These are phyloP conservation scores for Caenorhabditis sinica DNA, from an alignment of 2,888 invertebrate species.

Conservation along the genomic window DNA sequence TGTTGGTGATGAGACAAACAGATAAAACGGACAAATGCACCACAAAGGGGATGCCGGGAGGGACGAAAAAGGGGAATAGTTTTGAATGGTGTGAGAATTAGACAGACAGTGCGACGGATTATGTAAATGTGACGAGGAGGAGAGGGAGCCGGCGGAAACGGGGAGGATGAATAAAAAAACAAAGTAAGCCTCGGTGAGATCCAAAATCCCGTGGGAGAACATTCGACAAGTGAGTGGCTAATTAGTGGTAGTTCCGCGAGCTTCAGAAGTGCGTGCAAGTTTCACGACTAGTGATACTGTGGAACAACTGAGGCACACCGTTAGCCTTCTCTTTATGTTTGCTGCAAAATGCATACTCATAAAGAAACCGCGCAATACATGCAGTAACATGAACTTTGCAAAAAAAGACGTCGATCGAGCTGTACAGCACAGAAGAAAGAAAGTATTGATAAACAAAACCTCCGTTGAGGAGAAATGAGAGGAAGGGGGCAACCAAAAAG, in stretches of 20 bases:
- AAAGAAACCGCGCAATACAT: conserved; percentile 34
- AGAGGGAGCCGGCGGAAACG: conserved; percentile 14
- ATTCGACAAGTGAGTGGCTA: conserved; percentile 10
- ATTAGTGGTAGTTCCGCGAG: conserved; percentile 10
- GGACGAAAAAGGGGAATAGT: conserved; percentile 25
- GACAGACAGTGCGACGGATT: conserved; percentile 43
- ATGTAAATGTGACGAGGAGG: conserved; percentile 57
- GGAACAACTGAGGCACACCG: no score
- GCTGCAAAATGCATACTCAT: conserved; percentile 9
- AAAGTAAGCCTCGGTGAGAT: background rate
- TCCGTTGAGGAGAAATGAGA: conserved; percentile 18
- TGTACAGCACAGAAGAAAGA: conserved; percentile 21
- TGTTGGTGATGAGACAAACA: conserved; percentile 54
- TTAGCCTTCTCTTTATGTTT: background rate
- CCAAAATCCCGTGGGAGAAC: conserved; percentile 22
- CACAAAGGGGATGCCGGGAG: conserved; percentile 22
- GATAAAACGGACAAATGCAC: conserved; percentile 60
- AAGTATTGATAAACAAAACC: conserved; percentile 57
- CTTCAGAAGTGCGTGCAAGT: background rate
- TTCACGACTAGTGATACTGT: no score
- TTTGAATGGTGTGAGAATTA: conserved; percentile 25
- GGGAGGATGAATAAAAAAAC: conserved; percentile 29
- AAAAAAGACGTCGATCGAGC: conserved; percentile 11
- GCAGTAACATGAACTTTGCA: conserved; percentile 53
- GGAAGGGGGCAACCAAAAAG: conserved; percentile 46